A percentile compares a stretch with the other conserved stretches of the same genome.
These are phyloP conservation scores for Euzophera pinguis DNA, from an alignment of 2,888 invertebrate species.

Conservation along the genomic window DNA sequence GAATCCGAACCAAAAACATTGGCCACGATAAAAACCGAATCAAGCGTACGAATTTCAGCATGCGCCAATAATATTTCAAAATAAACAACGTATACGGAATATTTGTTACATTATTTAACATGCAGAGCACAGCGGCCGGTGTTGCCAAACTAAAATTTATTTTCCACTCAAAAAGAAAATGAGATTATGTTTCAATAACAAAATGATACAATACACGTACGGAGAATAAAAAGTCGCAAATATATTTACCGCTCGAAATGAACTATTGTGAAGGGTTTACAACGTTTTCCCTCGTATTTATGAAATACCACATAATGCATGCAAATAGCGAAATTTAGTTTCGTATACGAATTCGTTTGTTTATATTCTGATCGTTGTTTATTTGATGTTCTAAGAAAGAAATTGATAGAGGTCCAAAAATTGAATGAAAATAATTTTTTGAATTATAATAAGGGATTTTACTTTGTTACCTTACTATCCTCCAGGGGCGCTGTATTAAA, in stretches of 20 bases:
- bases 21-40: not conserved
- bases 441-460: too few species aligned
- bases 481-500: too few species aligned
- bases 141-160: slow-evolving; percentile 50
- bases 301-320: slow-evolving; percentile 11
- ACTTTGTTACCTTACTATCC: too few species aligned
- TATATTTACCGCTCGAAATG: slow-evolving; percentile 30
- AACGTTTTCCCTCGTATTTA: slow-evolving; percentile 6
- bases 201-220: slow-evolving; percentile 45
- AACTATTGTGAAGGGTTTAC: slow-evolving; percentile 21
- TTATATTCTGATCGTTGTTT: slow-evolving; percentile 6
- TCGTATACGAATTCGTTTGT: slow-evolving; percentile 3
- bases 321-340: slow-evolving; percentile 12
- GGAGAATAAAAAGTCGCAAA: slow-evolving; percentile 43
- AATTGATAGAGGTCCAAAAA: not conserved
- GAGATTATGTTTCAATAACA: slow-evolving; percentile 64
- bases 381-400: slow-evolving; percentile 2
- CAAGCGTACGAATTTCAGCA: not conserved
- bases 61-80: not conserved
- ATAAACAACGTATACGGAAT: slow-evolving; percentile 2
- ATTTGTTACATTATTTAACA: slow-evolving; percentile 7
- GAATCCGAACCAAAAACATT: not conserved
- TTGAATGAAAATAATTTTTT: too few species aligned
- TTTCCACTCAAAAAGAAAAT: slow-evolving; percentile 53
- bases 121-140: slow-evolving; percentile 12